These are phyloP conservation scores for Ptychoptera contaminata DNA, from an alignment of 2,888 invertebrate genomes.

Conservation along the genomic window DNA sequence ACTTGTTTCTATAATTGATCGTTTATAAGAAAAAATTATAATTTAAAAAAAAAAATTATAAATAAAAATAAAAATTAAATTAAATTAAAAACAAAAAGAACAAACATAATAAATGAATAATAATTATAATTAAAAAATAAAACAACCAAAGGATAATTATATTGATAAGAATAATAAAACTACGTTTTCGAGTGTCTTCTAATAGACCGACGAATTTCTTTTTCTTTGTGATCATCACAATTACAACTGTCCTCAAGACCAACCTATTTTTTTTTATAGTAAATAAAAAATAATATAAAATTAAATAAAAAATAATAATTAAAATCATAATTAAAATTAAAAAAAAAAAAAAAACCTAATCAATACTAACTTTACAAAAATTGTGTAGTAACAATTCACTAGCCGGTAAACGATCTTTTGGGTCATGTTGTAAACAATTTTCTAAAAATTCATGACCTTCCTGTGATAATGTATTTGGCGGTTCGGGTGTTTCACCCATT, in stretches of 20 bases:
- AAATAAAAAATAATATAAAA: neutral
- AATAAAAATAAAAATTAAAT: too few relatives aligned
- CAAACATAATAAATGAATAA: too few relatives aligned
- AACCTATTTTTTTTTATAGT: neutral
- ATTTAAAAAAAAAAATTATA: too few relatives aligned
- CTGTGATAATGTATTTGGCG: slow-evolving; percentile 57
- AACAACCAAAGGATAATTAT: too few relatives aligned
- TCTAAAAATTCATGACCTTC: slow-evolving; percentile 72
- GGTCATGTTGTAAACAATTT: slow-evolving; percentile 68
- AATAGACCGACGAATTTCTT: slow-evolving; percentile 2
- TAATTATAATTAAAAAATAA: too few relatives aligned
- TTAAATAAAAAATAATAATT: neutral
- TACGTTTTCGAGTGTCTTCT: neutral
- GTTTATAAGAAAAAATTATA: too few relatives aligned
- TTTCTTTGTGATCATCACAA: slow-evolving; percentile 2
- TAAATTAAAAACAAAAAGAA: too few relatives aligned
- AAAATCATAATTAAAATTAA: neutral
- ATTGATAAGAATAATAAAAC: too few relatives aligned
- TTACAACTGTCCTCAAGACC: slow-evolving; percentile 1
- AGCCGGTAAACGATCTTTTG: slow-evolving; percentile 54
- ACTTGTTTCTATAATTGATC: too few relatives aligned
- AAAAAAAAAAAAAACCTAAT: neutral
- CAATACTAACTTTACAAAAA: slow-evolving; percentile 46
- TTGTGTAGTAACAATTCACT: slow-evolving; percentile 50
- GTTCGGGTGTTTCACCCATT: slow-evolving; percentile 69